These are phyloP conservation scores for Eurytoma californica DNA, from an alignment of 2,888 invertebrate genomes.

Conservation along the genomic window DNA sequence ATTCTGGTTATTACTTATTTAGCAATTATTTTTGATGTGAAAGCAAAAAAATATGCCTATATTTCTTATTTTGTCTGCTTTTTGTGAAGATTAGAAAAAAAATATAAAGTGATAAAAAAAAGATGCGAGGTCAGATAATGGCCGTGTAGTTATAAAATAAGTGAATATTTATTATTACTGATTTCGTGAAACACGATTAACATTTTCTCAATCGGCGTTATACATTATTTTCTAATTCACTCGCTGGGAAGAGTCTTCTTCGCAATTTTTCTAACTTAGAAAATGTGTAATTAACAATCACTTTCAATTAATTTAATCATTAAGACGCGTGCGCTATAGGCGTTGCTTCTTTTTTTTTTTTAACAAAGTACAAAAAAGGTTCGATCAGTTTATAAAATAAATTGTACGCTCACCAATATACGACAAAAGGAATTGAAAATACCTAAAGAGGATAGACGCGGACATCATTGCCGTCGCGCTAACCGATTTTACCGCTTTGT, in stretches of 20 bases:
- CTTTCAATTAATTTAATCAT: too few relatives aligned
- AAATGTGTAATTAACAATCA: too few relatives aligned
- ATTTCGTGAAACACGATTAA: constrained; percentile 69
- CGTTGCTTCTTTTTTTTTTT: too few relatives aligned
- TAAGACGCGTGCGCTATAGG: too few relatives aligned
- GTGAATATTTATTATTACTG: constrained; percentile 68
- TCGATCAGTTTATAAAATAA: too few relatives aligned
- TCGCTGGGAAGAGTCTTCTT: constrained; percentile 56
- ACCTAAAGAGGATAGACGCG: too few relatives aligned
- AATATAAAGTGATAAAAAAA: constrained; percentile 44
- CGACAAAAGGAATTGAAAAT: too few relatives aligned
- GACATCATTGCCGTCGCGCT: too few relatives aligned
- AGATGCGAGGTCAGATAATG: constrained; percentile 58
- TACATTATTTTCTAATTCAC: constrained; percentile 63
- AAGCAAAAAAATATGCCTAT: constrained; percentile 6
- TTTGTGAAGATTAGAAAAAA: constrained; percentile 16
- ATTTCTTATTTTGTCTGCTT: constrained; percentile 22
- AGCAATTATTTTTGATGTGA: constrained; percentile 31
- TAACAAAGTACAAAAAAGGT: too few relatives aligned
- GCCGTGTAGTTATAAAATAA: constrained; percentile 66
- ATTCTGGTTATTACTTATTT: constrained; percentile 36
- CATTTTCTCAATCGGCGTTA: constrained; percentile 65
- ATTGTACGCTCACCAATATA: too few relatives aligned
- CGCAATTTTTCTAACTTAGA: neutral
- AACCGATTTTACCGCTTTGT: too few relatives aligned